Percentiles rank a stretch among this genome's conserved stretches.
phyloP scores from a whole-genome alignment of 2,888 invertebrate species.

The Hypsopygia costalis region DNA sequence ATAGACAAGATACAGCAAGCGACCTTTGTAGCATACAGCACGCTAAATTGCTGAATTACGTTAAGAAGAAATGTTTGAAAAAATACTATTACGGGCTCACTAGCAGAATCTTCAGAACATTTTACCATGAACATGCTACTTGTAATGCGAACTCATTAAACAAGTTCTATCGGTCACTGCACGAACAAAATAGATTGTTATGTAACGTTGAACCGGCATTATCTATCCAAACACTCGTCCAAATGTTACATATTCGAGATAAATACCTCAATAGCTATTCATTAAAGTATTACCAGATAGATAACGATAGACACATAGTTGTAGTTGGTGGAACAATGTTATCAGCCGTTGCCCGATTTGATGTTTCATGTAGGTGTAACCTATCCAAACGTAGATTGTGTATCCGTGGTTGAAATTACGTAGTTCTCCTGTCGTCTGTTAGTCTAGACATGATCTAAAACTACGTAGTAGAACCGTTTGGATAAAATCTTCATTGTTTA shows the following conservation, averaged over 20 bases:
- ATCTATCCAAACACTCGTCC: slow-evolving; percentile 24
- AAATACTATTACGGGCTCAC: too few species aligned
- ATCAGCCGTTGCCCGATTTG: slow-evolving; percentile 3
- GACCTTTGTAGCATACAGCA: too few species aligned
- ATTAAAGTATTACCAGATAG: slow-evolving; percentile 6
- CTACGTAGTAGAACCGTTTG: too few species aligned
- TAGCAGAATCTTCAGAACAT: too few species aligned
- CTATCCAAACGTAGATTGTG: too few species aligned
- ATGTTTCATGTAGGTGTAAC: slow-evolving; percentile 3
- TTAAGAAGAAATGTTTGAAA: too few species aligned
- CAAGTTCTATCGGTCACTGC: slow-evolving; percentile 48
- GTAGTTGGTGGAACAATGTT: slow-evolving; percentile 5
- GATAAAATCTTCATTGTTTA: too few species aligned
- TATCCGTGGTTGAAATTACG: too few species aligned
- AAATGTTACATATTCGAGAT: slow-evolving; percentile 1
- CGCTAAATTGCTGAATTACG: too few species aligned
- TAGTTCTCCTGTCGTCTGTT: too few species aligned
- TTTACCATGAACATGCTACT: neutral
- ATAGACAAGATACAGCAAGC: too few species aligned
- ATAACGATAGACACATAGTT: slow-evolving; percentile 4
- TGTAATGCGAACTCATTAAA: slow-evolving; percentile 2
- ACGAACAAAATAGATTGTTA: slow-evolving; percentile 32
- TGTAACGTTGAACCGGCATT: slow-evolving; percentile 25
- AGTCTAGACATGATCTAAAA: too few species aligned
- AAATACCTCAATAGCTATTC: slow-evolving; percentile 2